Percentiles rank a stretch among this genome's conserved stretches.
Evolutionary conservation across 2,113 vertebrate species (phyloP).

Genomic region (Brienomyrus brachyistius): DNA sequence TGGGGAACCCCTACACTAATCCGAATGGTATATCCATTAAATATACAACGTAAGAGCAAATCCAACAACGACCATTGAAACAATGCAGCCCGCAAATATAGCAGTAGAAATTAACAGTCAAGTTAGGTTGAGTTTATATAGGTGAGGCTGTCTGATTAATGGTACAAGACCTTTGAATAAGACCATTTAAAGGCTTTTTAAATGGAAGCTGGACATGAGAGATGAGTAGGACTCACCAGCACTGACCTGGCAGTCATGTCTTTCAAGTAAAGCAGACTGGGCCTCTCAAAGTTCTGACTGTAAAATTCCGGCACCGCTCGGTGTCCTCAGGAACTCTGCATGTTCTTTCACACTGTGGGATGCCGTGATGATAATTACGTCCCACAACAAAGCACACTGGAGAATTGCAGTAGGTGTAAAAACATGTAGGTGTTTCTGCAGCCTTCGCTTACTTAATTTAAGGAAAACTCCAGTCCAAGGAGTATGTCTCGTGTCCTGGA

Average conservation of each 20-base stretch:
- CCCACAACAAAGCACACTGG: neutral
- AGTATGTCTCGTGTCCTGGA: neutral
- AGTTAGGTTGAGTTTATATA: neutral
- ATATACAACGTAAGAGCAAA: neutral
- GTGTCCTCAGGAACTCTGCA: neutral
- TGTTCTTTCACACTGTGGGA: neutral
- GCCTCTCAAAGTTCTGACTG: neutral
- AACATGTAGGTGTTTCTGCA: neutral
- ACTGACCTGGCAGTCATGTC: neutral
- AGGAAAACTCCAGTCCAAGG: neutral
- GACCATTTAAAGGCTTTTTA: neutral
- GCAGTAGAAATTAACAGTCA: neutral
- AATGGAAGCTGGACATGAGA: neutral
- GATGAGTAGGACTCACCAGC: neutral
- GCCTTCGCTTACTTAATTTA: neutral
- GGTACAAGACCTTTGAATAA: neutral
- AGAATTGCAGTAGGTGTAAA: neutral
- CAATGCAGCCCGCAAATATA: neutral
- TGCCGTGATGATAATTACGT: neutral
- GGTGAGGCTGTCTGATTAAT: neutral
- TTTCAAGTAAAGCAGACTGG: neutral
- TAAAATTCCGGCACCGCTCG: neutral
- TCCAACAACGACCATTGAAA: neutral
- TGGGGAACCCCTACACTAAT: neutral
- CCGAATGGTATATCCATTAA: neutral